Percentiles rank a stretch among this genome's conserved stretches.
These are phyloP conservation scores for Picus viridis DNA, from an alignment of 2,797 vertebrate species.

Conservation along the genomic window DNA sequence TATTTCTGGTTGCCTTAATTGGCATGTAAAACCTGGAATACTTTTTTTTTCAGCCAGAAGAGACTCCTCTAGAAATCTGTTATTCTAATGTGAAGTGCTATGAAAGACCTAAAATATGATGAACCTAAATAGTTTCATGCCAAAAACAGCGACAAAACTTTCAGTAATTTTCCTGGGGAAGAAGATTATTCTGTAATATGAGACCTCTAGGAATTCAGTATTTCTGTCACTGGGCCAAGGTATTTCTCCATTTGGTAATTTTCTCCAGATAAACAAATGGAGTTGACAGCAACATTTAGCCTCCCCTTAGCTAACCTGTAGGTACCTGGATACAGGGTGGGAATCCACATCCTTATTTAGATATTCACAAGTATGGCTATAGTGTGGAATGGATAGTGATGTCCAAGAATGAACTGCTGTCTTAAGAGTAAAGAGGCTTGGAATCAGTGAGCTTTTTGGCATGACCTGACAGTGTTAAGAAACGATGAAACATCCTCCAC, in stretches of 20 bases:
- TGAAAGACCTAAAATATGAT: neutral
- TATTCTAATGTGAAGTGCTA: neutral
- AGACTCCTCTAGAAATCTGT: neutral
- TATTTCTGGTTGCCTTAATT: neutral
- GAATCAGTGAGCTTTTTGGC: neutral
- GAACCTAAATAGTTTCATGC: neutral
- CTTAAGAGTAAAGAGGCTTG: neutral
- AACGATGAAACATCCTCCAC: neutral
- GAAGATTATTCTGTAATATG: neutral
- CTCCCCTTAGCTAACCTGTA: neutral
- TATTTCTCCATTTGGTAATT: neutral
- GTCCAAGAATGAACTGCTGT: neutral
- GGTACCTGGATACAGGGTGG: neutral
- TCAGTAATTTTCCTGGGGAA: neutral
- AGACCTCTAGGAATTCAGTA: neutral
- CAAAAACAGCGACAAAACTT: neutral
- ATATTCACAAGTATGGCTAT: neutral
- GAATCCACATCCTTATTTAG: neutral
- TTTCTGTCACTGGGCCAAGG: neutral
- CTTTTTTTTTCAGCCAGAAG: accelerated
- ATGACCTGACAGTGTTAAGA: neutral
- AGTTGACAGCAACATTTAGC: neutral
- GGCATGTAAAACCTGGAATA: neutral
- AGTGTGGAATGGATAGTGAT: neutral
- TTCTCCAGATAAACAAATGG: conserved; percentile 19